A percentile compares a stretch with the other conserved stretches of the same genome.
phyloP scores from a whole-genome alignment of 2,113 vertebrate genomes.

The Agapornis roseicollis region DNA sequence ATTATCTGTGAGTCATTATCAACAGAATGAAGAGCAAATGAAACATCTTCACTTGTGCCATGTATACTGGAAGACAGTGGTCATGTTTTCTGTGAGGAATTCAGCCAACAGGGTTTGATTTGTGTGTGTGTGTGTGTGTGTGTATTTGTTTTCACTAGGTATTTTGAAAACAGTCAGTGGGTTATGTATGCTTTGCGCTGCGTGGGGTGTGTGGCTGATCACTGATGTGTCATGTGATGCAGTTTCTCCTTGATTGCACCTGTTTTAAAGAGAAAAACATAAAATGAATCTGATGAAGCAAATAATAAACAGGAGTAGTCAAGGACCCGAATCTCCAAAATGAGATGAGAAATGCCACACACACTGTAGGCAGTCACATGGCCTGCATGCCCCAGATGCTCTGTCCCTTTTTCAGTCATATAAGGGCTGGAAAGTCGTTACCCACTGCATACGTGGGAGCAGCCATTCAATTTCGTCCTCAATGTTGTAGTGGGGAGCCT shows the following conservation, averaged over 20 bases:
- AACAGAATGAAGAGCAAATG: background rate
- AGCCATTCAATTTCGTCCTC: background rate
- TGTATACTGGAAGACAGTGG: background rate
- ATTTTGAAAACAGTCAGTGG: constrained; percentile 18
- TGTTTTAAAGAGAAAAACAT: background rate
- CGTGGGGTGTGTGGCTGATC: background rate
- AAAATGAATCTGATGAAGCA: background rate
- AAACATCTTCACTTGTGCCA: background rate
- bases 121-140: too few species aligned
- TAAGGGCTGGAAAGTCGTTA: rapidly evolving
- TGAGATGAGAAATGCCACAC: rapidly evolving
- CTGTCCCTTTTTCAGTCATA: too few species aligned
- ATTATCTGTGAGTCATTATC: background rate
- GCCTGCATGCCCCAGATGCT: background rate
- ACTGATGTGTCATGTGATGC: background rate
- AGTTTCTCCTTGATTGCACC: background rate
- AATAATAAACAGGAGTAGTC: background rate
- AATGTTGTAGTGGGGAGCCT: background rate
- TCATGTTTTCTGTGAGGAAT: background rate
- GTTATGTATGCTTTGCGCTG: background rate
- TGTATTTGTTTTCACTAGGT: constrained; percentile 14
- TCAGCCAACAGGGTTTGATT: background rate
- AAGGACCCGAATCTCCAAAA: background rate
- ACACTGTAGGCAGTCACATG: background rate
- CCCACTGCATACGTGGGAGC: rapidly evolving